Base-by-base conservation (phyloP, 2,888 invertebrate species). In the Drosophila paracracens region DNA sequence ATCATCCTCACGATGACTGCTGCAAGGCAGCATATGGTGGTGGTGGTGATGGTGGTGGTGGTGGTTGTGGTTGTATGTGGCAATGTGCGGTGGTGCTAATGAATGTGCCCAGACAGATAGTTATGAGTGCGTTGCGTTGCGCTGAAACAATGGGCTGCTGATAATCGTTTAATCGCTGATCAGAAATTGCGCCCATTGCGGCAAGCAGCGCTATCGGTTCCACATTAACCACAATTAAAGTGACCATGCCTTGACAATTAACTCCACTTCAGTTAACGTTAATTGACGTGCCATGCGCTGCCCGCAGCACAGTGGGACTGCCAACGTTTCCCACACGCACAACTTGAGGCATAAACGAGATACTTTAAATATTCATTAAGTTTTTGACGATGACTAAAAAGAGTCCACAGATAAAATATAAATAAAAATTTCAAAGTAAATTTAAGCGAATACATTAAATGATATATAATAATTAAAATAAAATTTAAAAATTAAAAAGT, bases 171-270 rank as follows among this genome's bases (percentile, higher is more conserved):
- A 83, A 84, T 84, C 82, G 87, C 70, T 72, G 73, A 83, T 83
- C 81, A 68, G 64, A 75, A 81, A 78, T 70, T 71, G 70, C 67
- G 70, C 60, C 65, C 83, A 76, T 83, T 84, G 85, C 68, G 70
- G 56, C 52, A 63, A 40, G 36, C 50, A 43, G 8, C 40, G 68
- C 60, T 77, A 83, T 87, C 78, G 82, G 82, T 80, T 83, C 73
- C 76, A 83, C 82, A 87, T 87, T 84, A 84, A 82, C 60, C 76
- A 72, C 87, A 84, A 84, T 84, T 84, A 87, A 87, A 76, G 72
- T 74, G 72, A 75, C 79, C 75, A 79, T 81, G 72, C 70, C 56
- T 25, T 54, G 80, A 73, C 82, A 87, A 84, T 84, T 84, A 83
- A 83, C 86, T 84, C 82, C 74, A 82, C 82, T 86, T 77, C 87